Evolutionary conservation across 2,797 vertebrate species (phyloP), one percentile per base, ranked within the genome.

Genomic region (Takifugu ocellatus): DNA sequence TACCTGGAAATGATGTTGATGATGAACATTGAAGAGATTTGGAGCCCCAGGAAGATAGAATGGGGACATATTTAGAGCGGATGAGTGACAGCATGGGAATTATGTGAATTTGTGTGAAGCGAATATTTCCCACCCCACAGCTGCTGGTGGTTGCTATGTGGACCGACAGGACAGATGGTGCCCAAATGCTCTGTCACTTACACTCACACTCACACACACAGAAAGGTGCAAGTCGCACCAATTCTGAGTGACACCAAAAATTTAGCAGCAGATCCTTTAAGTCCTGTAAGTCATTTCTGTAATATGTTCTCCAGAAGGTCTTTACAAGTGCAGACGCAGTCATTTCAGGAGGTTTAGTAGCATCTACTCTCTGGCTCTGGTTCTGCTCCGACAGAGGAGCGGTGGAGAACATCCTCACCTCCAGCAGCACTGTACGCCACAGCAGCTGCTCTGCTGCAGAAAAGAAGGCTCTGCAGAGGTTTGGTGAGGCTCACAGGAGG

Each of bases 151-250:
- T 85, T 77, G 59, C 70, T 72, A 84, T 82, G 79, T 74, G 68
- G 78, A 83, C 73, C 49, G 12, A 74, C 31, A 58, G 59, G 69
- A 61, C 89, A 92, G 88, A 90, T 90, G 88, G 89, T 66, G 43
- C 54, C 66, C 75, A 79, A 79, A 79, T 83, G 81, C 63, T 72
- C 72, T 50, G 51, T 70, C 29, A 33, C 31, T 14, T 31, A 51
- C 50, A 15, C 36, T 12, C 36, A 39, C 36, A 39, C 36, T 3
- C 36, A 39, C 36, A 36, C 33, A 2, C 33, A 12, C 4, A 4
- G 33, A 36, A 36, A 36, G 7, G 33, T 36, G 33, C 12, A 39
- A 39, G 9, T 33, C 31, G 7, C 31, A 33, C 31, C 31, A 6
- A 11, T 39, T 39, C 36, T 39, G 12, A 39, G 3, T 39, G 43